Percentiles rank a stretch among this genome's conserved stretches.
Evolutionary conservation across 92 coral and sea anemone species (phyloP).

Genomic region (Porites rus): DNA sequence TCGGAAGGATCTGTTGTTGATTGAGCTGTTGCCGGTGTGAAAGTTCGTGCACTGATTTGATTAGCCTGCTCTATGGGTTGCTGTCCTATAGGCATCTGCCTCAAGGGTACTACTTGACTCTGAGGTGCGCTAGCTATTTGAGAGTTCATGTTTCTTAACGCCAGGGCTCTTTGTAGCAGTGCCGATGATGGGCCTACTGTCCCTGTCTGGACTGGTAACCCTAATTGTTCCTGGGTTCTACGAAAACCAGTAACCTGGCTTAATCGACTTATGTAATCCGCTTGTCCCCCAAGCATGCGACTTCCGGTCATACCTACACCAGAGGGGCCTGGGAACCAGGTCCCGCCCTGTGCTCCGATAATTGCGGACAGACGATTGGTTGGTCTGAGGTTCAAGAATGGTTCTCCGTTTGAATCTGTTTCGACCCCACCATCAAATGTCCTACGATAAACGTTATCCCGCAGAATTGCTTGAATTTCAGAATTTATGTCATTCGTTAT

Average conservation of each 20-base stretch:
- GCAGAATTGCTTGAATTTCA: conserved; percentile 40
- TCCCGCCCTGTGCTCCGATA: conserved; percentile 67
- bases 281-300: conserved; percentile 41
- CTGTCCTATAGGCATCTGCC: neutral
- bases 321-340: conserved; percentile 72
- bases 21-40: conserved; percentile 31
- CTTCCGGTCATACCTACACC: conserved; percentile 65
- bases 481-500: conserved; percentile 46
- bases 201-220: conserved; percentile 1
- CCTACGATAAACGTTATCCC: conserved; percentile 33
- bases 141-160: neutral
- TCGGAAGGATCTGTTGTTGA: conserved; percentile 43
- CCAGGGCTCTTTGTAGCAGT: neutral
- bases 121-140: neutral
- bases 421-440: conserved; percentile 28
- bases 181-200: neutral
- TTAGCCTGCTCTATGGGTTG: neutral
- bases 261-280: neutral
- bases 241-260: conserved; percentile 6
- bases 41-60: conserved; percentile 1
- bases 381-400: conserved; percentile 30
- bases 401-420: conserved; percentile 6
- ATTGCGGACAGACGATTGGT: conserved; percentile 42
- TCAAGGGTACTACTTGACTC: neutral
- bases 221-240: conserved; percentile 8